Evolutionary conservation across 2,888 invertebrate species (phyloP), one percentile per base, ranked within the genome.

Genomic region (Dasysyrphus tricinctus): DNA sequence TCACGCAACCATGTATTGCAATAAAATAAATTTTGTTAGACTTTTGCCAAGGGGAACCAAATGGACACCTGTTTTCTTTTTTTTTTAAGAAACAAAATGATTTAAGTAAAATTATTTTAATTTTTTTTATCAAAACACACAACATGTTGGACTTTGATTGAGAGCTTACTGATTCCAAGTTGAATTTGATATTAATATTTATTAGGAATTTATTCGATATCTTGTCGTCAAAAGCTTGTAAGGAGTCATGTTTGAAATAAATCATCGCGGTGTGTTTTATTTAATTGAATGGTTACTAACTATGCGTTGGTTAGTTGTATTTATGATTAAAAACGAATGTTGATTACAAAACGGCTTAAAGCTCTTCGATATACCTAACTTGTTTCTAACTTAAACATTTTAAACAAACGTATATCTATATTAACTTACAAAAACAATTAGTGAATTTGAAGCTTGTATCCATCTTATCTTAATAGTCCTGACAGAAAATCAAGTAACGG

Each of bases 181-280:
- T 70, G 49, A 75, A 51, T 57, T 51, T 42, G 34, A 44, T 69
- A 80, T 76, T 56, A 74, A 79, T 70, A 80, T 75, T 83, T 75
- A 75, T 79, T 49, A 70, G 47, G 61, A 79, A 69, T 49, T 47
- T 74, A 61, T 61, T 44, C 14, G 63, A 47, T 61, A 61, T 34
- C 56, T 70, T 79, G 79, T 75, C 42, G 70, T 75, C 42, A 57
- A 37, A 67, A 49, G 47, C 54, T 63, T 63, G 83, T 79, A 74
- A 83, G 29, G 39, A 47, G 34, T 79, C 63, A 63, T 79, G 79
- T 80, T 80, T 24, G 34, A 63, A 56, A 79, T 75, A 74, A 79
- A 83, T 83, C 83, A 83, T 39, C 3, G 14, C 5, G 32, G 47
- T 74, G 56, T 61, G 63, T 61, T 73, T 78, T n/a, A 54, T 54